Evolutionary conservation across 2,113 vertebrate genomes (phyloP).

Genomic region (Vulpes vulpes): DNA sequence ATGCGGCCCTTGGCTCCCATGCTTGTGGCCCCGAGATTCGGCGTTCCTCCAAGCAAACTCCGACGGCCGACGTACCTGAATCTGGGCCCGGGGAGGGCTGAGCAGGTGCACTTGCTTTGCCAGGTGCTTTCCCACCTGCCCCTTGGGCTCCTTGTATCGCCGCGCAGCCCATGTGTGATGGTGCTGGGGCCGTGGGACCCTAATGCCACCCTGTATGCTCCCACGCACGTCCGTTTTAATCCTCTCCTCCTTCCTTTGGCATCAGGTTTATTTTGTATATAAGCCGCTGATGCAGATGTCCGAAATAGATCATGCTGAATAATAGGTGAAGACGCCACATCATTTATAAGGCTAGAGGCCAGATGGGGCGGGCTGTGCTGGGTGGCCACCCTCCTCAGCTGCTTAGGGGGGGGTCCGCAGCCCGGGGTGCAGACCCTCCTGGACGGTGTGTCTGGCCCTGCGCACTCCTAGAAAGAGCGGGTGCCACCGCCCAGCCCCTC

Average conservation of each 20-base stretch:
- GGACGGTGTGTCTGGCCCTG: too few relatives aligned
- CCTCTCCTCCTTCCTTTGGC: conserved; percentile 55
- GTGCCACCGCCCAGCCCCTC: too few relatives aligned
- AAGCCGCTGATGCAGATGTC: conserved; percentile 88
- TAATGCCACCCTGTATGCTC: fast-evolving
- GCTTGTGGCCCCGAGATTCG: not conserved
- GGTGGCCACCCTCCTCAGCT: not conserved
- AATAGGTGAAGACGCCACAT: conserved; percentile 88
- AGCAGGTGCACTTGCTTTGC: conserved; percentile 48
- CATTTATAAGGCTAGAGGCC: conserved; percentile 84
- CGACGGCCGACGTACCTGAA: not conserved
- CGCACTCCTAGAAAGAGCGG: too few relatives aligned
- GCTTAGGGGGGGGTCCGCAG: too few relatives aligned
- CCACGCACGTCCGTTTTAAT: conserved; percentile 67
- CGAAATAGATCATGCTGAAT: conserved; percentile 89
- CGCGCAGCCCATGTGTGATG: conserved; percentile 63
- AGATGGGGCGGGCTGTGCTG: not conserved
- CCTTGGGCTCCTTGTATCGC: conserved; percentile 63
- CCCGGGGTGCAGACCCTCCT: too few relatives aligned
- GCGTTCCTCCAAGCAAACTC: not conserved
- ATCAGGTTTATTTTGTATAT: conserved; percentile 73
- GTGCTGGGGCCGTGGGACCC: conserved; percentile 30
- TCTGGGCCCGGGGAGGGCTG: not conserved
- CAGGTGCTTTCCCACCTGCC: conserved; percentile 64
- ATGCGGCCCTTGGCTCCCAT: not conserved